Base-by-base conservation (phyloP, 2,888 invertebrate species). In the Ectropis crepuscularia region DNA sequence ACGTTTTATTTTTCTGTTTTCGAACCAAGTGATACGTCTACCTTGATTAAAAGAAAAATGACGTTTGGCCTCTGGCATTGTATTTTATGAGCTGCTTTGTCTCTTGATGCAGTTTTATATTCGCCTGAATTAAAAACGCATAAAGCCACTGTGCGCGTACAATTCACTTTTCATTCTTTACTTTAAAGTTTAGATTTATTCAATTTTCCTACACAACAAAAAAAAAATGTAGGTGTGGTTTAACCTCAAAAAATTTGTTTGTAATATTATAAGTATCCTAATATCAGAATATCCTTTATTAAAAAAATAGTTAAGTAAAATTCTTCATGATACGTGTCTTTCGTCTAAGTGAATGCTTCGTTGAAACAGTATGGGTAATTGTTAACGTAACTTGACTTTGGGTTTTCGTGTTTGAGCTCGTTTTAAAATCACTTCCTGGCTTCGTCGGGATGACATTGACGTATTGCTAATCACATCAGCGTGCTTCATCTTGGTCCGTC, bases 341-440 rank as follows among this genome's bases (percentile, higher is more conserved):
- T 28, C 16, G 16, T 28, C 16, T 28, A 28, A 28, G 16, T 28
- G 16, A 28, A 28, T 28, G 16, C 4, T 28, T 28, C 4, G 16
- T 4, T 28, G 16, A 28, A 1, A 28, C 16, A 28, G 16, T 28
- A 4, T n/a, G 16, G 16, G 16, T 4, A 28, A 28, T 28, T 28
- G 16, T 28, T 28, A 4, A 28, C 16, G 16, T 54, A 2, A 5
- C 10, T 45, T 38, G 54, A 45, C 47, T 53, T 47, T 16, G 53
- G 11, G 37, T 6, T 36, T 46, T 45, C 55, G 41, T 51, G 51
- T 63, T 46, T 28, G 39, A 63, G 46, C 74, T 77, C 71, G 70
- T 79, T 83, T 80, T 77, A 76, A 82, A 85, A 86, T 86, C 84
- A 85, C 81, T 83, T 80, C 79, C 76, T 77, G 74, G 79, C 79